These are phyloP conservation scores for Anastrepha ludens DNA, from an alignment of 1,140 invertebrate species.

Conservation along the genomic window DNA sequence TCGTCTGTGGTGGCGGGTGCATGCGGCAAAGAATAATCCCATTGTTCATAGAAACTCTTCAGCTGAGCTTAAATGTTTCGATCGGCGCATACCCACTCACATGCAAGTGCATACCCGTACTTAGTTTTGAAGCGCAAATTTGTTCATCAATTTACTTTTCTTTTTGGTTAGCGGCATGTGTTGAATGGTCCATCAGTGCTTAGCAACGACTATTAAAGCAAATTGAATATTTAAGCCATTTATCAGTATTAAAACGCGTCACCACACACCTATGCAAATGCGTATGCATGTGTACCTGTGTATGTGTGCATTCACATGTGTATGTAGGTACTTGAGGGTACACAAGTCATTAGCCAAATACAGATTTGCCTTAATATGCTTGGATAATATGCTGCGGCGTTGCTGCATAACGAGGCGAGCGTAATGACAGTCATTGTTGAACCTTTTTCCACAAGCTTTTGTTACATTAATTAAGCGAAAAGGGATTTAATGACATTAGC, in stretches of 20 bases:
- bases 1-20: background rate
- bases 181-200: background rate
- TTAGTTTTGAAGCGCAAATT: background rate
- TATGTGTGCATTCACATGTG: background rate
- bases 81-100: background rate
- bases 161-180: background rate
- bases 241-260: background rate
- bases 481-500: constrained; percentile 69
- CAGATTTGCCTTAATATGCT: constrained; percentile 43
- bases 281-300: background rate
- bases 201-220: background rate
- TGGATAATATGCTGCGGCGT: constrained; percentile 21
- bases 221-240: constrained; percentile 25
- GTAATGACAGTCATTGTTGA: constrained; percentile 33
- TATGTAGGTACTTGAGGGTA: background rate
- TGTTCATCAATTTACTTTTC: background rate
- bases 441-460: constrained; percentile 50
- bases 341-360: constrained; percentile 30
- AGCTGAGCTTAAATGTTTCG: background rate
- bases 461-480: constrained; percentile 69
- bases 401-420: constrained; percentile 39
- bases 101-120: background rate
- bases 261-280: background rate
- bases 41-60: background rate
- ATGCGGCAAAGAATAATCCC: background rate